Evolutionary conservation across 2,113 vertebrate genomes (phyloP).

Genomic region (Saimiri boliviensis): DNA sequence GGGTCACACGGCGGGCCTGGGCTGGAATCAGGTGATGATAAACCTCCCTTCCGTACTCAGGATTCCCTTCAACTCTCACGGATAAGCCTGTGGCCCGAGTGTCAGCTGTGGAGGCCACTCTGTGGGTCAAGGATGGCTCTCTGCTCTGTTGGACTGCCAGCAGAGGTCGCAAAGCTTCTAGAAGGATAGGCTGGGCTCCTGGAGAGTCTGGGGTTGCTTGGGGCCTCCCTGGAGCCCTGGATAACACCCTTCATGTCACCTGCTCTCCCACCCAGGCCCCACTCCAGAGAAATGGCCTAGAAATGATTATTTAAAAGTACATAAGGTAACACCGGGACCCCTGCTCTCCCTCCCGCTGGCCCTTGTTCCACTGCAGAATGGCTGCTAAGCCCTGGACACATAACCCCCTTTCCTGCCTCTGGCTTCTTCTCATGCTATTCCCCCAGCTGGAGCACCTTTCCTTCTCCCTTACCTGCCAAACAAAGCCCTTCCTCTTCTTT

Average conservation of each 20-base stretch:
- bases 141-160: not conserved
- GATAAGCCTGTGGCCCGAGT: rapidly evolving
- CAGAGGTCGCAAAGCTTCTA: not conserved
- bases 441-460: not conserved
- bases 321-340: rapidly evolving
- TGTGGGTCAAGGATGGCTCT: not conserved
- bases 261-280: not conserved
- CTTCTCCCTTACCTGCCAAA: not conserved
- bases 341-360: rapidly evolving
- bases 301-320: not conserved
- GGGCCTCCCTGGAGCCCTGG: not conserved
- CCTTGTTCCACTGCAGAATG: no score
- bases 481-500: no score
- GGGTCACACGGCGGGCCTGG: not conserved
- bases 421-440: not conserved
- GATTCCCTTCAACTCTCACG: not conserved
- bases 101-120: not conserved
- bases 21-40: rapidly evolving
- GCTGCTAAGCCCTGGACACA: rapidly evolving
- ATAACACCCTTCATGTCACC: rapidly evolving
- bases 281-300: not conserved
- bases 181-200: not conserved
- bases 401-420: no score
- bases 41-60: not conserved
- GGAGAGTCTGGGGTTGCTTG: rapidly evolving